Evolutionary conservation across 2,113 vertebrate genomes (phyloP), one percentile per base, ranked within the genome.

Genomic region (Tretioscincus oriximinensis): DNA sequence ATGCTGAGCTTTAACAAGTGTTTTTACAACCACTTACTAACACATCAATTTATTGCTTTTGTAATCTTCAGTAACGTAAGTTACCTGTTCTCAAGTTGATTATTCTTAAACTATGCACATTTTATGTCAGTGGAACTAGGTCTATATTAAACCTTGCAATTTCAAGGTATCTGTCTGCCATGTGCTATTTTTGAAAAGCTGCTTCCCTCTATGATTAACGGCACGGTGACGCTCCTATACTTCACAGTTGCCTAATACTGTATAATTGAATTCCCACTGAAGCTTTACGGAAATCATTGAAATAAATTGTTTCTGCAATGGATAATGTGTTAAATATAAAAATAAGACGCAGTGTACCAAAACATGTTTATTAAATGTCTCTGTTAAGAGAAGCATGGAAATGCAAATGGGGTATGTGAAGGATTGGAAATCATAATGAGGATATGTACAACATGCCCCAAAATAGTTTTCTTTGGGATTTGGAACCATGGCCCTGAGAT

Each of bases 301-400:
- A 83, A 88, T 54, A 49, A 16, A 4, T 75, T 73, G 73, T 11
- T 60, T 0, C 67, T 76, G 2, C 41, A 70, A 82, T 78, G 64
- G 86, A 86, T 83, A 29, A 10, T 29, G 72, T 71, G 65, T 2
- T 64, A 75, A 88, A 79, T 21, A 21, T 28, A 21, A 1, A 41
- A 51, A 24, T 28, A 75, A 5, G 69, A 22, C 11, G 1, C 49
- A 76, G 31, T 65, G 77, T 49, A 31, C 68, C 73, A 51, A 22
- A 75, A 67, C 14, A 31, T 3, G 58, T 87, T 68, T 81, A 81
- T 54, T 69, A 60, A 78, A 60, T 78, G 77, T 20, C 60, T 85
- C 24, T 63, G 1, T 20, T 2, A 24, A 1, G 28, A 51, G 68
- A 47, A 78, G 29, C 0, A 0, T 60, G 26, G 22, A 12, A 64